Evolutionary conservation across 2,113 vertebrate species (phyloP).

Genomic region (Chrysemys picta): DNA sequence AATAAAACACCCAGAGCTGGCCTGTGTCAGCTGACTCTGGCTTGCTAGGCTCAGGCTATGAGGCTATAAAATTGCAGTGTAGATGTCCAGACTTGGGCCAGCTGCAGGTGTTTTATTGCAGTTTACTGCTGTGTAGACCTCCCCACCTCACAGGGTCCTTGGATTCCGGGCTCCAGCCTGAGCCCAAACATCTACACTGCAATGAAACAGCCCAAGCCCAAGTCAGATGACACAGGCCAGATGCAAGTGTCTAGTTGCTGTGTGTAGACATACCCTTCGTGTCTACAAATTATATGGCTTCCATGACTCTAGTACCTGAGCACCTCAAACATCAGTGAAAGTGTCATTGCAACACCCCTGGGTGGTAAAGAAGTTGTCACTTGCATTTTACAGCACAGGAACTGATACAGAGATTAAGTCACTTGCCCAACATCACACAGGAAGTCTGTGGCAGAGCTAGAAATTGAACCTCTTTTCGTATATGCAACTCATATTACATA

Average conservation of each 20-base stretch:
- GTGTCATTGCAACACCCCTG: neutral
- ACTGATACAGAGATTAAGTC: neutral
- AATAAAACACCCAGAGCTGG: neutral
- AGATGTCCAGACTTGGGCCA: neutral
- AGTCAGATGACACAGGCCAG: neutral
- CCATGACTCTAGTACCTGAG: neutral
- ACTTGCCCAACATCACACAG: neutral
- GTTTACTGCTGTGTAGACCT: neutral
- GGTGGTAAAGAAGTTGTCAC: neutral
- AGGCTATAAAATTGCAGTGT: neutral
- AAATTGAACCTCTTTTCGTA: neutral
- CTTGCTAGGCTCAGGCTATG: neutral
- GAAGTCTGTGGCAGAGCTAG: neutral
- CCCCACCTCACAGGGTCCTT: neutral
- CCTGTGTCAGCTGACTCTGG: neutral
- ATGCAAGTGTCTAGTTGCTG: neutral
- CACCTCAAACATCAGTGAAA: neutral
- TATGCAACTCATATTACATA: neutral
- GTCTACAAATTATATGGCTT: neutral
- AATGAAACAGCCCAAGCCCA: neutral
- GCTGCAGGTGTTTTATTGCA: neutral
- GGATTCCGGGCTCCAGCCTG: neutral
- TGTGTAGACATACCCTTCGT: neutral
- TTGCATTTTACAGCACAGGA: neutral
- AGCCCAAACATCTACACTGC: neutral